phyloP scores from a whole-genome alignment of 2,888 invertebrate species.

The Congeria kusceri region DNA sequence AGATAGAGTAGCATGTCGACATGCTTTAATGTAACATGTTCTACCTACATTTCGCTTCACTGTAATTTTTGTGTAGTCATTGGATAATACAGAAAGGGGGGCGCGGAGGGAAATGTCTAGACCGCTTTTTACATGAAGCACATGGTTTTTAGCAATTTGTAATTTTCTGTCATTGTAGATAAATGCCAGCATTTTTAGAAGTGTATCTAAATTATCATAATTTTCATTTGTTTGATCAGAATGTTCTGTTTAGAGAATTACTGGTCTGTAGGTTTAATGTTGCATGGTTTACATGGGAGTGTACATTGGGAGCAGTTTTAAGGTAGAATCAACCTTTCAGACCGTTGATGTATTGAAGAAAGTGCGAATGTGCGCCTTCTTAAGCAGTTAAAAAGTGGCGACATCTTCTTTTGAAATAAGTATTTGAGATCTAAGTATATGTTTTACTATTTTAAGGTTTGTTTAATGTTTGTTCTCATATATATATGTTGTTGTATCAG shows the following conservation, averaged over 20 bases:
- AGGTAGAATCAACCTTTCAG: too few relatives aligned
- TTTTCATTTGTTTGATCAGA: too few relatives aligned
- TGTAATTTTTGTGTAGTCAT: slow-evolving; percentile 49
- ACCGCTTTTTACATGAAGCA: slow-evolving; percentile 23
- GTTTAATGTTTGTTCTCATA: too few relatives aligned
- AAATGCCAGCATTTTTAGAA: slow-evolving; percentile 18
- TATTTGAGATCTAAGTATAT: neutral
- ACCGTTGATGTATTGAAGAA: neutral
- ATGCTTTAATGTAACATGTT: slow-evolving; percentile 1
- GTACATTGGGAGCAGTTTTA: too few relatives aligned
- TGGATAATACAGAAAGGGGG: slow-evolving; percentile 51
- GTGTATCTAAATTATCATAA: slow-evolving; percentile 1
- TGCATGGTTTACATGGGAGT: too few relatives aligned
- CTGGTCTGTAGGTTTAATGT: too few relatives aligned
- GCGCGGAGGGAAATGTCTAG: slow-evolving; percentile 49
- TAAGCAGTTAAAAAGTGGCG: neutral
- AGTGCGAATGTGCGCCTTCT: neutral
- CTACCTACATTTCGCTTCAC: slow-evolving; percentile 22
- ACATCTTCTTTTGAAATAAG: neutral
- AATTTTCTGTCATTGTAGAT: slow-evolving; percentile 36
- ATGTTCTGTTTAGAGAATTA: too few relatives aligned
- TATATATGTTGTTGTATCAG: too few relatives aligned
- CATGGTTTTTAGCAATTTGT: slow-evolving; percentile 31
- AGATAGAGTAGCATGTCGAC: neutral
- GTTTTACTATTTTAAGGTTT: too few relatives aligned